phyloP scores from a whole-genome alignment of 2,888 invertebrate genomes.

The Invenusta paracnida region DNA sequence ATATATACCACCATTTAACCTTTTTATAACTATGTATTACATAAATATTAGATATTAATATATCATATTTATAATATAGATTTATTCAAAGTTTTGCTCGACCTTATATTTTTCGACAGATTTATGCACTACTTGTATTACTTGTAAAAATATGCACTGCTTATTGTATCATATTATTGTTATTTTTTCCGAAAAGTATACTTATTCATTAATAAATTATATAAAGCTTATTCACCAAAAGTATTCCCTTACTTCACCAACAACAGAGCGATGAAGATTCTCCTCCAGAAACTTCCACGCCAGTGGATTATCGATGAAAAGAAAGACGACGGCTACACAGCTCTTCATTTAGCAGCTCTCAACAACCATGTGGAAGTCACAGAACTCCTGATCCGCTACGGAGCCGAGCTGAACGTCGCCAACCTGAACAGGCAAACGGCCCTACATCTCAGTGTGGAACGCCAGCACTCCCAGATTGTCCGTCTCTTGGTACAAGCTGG shows the following conservation, averaged over 20 bases:
- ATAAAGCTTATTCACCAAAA: not conserved
- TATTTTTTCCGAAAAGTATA: too few relatives aligned
- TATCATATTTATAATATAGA: too few relatives aligned
- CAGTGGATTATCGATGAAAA: slow-evolving; percentile 94
- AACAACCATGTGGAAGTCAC: slow-evolving; percentile 96
- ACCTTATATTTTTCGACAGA: too few relatives aligned
- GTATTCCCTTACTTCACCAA: too few relatives aligned
- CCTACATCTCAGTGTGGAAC: slow-evolving; percentile 82
- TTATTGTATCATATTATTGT: too few relatives aligned
- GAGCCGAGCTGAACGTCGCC: slow-evolving; percentile 88
- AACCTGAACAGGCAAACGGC: slow-evolving; percentile 77
- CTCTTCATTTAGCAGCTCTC: slow-evolving; percentile 85
- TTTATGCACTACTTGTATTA: too few relatives aligned
- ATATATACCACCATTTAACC: too few relatives aligned
- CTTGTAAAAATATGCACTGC: too few relatives aligned
- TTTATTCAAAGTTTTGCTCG: too few relatives aligned
- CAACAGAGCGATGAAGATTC: slow-evolving; percentile 88
- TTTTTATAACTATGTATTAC: too few relatives aligned
- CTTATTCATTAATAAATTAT: not conserved
- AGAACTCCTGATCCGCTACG: slow-evolving; percentile 68
- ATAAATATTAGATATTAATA: too few relatives aligned
- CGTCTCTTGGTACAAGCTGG: slow-evolving; percentile 70
- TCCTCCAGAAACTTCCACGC: slow-evolving; percentile 82
- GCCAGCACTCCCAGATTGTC: slow-evolving; percentile 95
- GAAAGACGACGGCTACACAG: slow-evolving; percentile 95